Conservation (phyloP, 2,113 vertebrate genomes). For the Sigmodon hispidus region DNA sequence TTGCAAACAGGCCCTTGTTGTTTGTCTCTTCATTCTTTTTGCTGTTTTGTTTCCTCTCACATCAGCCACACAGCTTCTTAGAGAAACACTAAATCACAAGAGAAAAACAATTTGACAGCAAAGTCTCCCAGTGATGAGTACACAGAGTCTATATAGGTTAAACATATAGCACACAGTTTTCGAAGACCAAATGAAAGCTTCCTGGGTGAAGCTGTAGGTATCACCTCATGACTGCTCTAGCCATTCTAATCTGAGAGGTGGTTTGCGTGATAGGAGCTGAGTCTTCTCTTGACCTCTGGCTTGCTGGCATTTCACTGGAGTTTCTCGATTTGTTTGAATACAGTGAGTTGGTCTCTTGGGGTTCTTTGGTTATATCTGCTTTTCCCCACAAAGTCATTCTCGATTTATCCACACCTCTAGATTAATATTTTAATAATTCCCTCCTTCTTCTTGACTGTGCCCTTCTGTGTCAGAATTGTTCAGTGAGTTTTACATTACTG, state of each 20-base stretch:
- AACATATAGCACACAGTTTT: neutral
- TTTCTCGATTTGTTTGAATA: neutral
- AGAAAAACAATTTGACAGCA: neutral
- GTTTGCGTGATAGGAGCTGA: neutral
- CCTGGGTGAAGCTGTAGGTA: neutral
- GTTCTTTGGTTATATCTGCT: neutral
- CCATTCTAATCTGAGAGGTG: neutral
- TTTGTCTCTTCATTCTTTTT: neutral
- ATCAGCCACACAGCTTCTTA: neutral
- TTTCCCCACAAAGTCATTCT: neutral
- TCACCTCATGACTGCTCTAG: neutral
- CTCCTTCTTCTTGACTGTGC: neutral
- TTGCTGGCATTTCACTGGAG: neutral
- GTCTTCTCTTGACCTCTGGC: neutral
- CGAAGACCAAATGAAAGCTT: too few relatives aligned
- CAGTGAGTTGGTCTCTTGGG: neutral
- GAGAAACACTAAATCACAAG: neutral
- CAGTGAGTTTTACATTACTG: neutral
- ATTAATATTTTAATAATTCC: neutral
- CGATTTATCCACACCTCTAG: neutral
- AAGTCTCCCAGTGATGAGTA: neutral
- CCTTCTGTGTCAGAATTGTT: neutral
- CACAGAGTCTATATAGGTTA: fast-evolving
- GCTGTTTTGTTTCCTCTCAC: neutral
- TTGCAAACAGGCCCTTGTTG: neutral